Evolutionary conservation across 2,113 vertebrate species (phyloP).

Genomic region (Crotophaga sulcirostris): DNA sequence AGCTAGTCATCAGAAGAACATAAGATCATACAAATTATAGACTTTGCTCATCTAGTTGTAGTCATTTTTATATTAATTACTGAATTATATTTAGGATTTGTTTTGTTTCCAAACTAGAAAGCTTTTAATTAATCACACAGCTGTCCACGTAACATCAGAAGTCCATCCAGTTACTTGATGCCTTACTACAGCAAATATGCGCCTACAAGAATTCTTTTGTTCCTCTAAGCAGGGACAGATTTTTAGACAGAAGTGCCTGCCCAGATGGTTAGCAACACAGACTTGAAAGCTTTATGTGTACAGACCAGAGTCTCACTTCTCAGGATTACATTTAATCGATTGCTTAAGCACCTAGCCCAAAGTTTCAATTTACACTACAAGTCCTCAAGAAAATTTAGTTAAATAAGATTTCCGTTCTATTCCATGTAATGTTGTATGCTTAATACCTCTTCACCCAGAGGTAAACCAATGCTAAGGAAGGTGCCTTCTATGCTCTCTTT

Average conservation of each 20-base stretch:
- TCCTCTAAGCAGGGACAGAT: background rate
- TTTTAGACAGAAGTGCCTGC: background rate
- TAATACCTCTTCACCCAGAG: background rate
- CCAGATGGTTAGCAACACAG: background rate
- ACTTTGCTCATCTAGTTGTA: constrained; percentile 61
- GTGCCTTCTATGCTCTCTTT: background rate
- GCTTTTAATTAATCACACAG: constrained; percentile 49
- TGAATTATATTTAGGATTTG: constrained; percentile 62
- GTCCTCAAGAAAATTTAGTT: background rate
- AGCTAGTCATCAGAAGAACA: constrained; percentile 69
- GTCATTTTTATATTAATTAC: constrained; percentile 56
- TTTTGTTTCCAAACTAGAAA: constrained; percentile 55
- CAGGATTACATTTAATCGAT: fast-evolving
- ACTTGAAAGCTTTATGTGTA: background rate
- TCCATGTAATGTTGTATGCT: fast-evolving
- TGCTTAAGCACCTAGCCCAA: background rate
- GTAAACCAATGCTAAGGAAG: background rate
- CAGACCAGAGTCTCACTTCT: background rate
- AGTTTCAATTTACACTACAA: background rate
- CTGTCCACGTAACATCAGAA: constrained; percentile 6
- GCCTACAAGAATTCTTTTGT: background rate
- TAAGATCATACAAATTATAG: constrained; percentile 56
- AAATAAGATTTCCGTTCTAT: background rate
- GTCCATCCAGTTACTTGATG: background rate
- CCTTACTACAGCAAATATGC: background rate